Conservation (phyloP, 2,888 invertebrate species). For the Cactoblastis cactorum region DNA sequence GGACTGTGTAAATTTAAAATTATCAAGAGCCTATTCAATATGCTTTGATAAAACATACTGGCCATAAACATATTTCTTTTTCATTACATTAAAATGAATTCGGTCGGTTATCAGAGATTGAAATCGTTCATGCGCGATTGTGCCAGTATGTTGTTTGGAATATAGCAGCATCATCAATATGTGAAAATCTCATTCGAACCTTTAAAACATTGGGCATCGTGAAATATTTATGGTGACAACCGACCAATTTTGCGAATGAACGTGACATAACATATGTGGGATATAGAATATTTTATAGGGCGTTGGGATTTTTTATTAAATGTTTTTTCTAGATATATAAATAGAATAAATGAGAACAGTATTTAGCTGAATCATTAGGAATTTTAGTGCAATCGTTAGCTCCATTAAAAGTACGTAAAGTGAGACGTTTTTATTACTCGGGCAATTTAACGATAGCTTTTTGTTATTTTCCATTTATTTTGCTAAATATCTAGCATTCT, state of each 20-base stretch:
- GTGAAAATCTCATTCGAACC: constrained; percentile 64
- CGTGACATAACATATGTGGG: constrained; percentile 25
- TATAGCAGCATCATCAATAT: constrained; percentile 68
- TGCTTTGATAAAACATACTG: constrained; percentile 10
- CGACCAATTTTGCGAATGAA: constrained; percentile 55
- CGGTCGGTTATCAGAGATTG: constrained; percentile 47
- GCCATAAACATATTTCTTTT: constrained; percentile 28
- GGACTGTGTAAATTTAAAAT: not conserved
- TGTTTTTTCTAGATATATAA: no score
- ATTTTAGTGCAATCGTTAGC: no score
- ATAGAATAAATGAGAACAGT: no score
- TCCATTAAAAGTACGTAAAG: no score
- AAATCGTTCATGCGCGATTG: constrained; percentile 59
- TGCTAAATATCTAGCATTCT: no score
- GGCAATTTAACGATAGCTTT: no score
- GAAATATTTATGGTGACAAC: constrained; percentile 60
- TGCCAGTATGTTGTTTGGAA: constrained; percentile 54
- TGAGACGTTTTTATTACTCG: no score
- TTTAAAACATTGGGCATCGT: constrained; percentile 48
- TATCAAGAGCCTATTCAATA: constrained; percentile 1
- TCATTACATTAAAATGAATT: constrained; percentile 34
- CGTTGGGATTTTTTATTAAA: not conserved
- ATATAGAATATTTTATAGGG: constrained; percentile 34
- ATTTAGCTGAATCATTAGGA: no score
- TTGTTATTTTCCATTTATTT: no score